A percentile compares a stretch with the other conserved stretches of the same genome.
Conservation (phyloP, 2,888 invertebrate species). For the Anthrax anthrax region DNA sequence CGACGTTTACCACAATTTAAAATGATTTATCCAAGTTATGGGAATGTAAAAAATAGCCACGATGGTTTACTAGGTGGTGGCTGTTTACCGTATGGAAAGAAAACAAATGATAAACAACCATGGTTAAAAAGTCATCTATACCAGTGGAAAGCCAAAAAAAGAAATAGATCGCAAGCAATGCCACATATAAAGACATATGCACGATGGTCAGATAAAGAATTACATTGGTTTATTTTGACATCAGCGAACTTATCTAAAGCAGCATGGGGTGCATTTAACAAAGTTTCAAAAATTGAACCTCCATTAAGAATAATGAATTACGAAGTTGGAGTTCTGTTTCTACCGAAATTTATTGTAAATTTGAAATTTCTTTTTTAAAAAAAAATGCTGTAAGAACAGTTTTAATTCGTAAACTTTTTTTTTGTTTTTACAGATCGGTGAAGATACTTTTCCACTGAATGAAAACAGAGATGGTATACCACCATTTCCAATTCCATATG, state of each 20-base stretch:
- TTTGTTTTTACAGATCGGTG: slow-evolving; percentile 39
- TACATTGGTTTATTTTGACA: slow-evolving; percentile 70
- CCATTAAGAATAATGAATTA: slow-evolving; percentile 64
- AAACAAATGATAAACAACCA: slow-evolving; percentile 63
- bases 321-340: slow-evolving; percentile 79
- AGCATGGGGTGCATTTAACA: slow-evolving; percentile 75
- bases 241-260: slow-evolving; percentile 95
- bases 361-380: not conserved
- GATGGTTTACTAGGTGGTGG: slow-evolving; percentile 76
- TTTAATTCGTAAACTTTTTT: no score
- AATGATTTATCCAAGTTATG: slow-evolving; percentile 60
- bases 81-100: slow-evolving; percentile 73
- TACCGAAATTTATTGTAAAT: slow-evolving; percentile 71
- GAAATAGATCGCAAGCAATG: slow-evolving; percentile 65
- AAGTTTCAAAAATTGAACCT: slow-evolving; percentile 40
- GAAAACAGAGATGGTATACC: slow-evolving; percentile 27
- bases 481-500: slow-evolving; percentile 59
- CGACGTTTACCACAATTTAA: slow-evolving; percentile 41
- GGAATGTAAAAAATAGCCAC: slow-evolving; percentile 73
- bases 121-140: slow-evolving; percentile 67
- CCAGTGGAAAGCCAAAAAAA: slow-evolving; percentile 66
- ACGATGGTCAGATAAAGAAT: slow-evolving; percentile 51
- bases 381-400: no score
- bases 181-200: slow-evolving; percentile 92
- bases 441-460: slow-evolving; percentile 44